Evolutionary conservation across 2,888 invertebrate genomes (phyloP).

Genomic region (Philopedon plagiatum): DNA sequence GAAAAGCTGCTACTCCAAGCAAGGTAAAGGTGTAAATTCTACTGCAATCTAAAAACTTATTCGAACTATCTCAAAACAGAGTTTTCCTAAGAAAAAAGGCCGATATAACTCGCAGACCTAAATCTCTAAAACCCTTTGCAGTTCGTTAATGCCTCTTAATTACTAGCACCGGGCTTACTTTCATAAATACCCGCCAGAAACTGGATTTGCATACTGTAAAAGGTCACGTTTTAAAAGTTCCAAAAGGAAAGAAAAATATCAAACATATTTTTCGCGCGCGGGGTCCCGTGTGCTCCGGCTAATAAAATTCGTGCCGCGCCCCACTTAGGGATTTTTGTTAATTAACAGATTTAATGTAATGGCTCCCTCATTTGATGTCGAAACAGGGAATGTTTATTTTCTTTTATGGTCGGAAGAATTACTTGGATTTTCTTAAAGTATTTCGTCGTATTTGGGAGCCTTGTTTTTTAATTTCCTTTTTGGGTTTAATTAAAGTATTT

Average conservation of each 20-base stretch:
- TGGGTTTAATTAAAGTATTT: slow-evolving; percentile 5
- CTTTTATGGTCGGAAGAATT: slow-evolving; percentile 19
- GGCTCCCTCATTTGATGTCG: slow-evolving; percentile 16
- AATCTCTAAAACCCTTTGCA: slow-evolving; percentile 25
- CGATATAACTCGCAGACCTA: slow-evolving; percentile 11
- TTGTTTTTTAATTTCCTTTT: slow-evolving; percentile 15
- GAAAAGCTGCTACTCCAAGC: too few relatives aligned
- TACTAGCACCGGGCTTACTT: slow-evolving; percentile 38
- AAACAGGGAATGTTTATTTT: slow-evolving; percentile 10
- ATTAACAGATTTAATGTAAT: slow-evolving; percentile 39
- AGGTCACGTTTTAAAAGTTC: slow-evolving; percentile 40
- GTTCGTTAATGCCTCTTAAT: slow-evolving; percentile 34
- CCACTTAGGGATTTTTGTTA: slow-evolving; percentile 28
- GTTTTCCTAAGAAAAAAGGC: not conserved
- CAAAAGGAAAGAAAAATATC: slow-evolving; percentile 26
- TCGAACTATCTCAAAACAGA: not conserved
- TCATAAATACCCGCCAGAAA: slow-evolving; percentile 34
- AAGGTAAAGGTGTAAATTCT: too few relatives aligned
- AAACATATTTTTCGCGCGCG: slow-evolving; percentile 18
- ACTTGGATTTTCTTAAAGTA: slow-evolving; percentile 12
- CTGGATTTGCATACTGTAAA: slow-evolving; percentile 40
- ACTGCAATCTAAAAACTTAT: too few relatives aligned
- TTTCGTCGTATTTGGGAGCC: slow-evolving; percentile 9
- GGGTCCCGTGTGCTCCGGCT: not conserved
- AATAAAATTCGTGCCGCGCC: slow-evolving; percentile 23